Percentiles rank a stretch among this genome's conserved stretches.
Conservation (phyloP, 2,888 invertebrate genomes). For the Nebria brevicollis region DNA sequence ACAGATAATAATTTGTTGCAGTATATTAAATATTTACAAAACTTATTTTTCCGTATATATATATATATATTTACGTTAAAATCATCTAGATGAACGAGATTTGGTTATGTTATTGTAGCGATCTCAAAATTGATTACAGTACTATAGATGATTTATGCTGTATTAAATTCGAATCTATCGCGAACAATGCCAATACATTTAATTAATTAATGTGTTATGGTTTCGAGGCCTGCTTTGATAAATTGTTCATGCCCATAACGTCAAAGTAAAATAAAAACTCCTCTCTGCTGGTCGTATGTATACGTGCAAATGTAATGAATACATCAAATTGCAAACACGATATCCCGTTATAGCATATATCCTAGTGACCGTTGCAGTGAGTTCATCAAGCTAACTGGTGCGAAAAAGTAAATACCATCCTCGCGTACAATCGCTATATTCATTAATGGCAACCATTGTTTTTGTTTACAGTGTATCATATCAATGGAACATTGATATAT, state of each 20-base stretch:
- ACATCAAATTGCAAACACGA: conserved; percentile 25
- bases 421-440: neutral
- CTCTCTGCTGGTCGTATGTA: conserved; percentile 7
- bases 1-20: neutral
- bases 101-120: neutral
- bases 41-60: no score
- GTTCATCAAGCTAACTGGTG: neutral
- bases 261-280: conserved; percentile 35
- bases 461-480: no score
- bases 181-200: conserved; percentile 38
- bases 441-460: neutral
- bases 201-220: conserved; percentile 44
- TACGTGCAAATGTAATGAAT: conserved; percentile 18
- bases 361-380: no score
- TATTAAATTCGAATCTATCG: conserved; percentile 43
- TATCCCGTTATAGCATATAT: neutral
- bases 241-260: conserved; percentile 30
- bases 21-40: no score
- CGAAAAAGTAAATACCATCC: neutral
- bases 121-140: neutral
- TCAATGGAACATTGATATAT: no score
- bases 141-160: conserved; percentile 37
- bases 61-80: no score
- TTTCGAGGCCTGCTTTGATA: conserved; percentile 30
- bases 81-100: no score